Conservation (phyloP, 2,113 vertebrate species). For the Pleuronectes platessa region DNA sequence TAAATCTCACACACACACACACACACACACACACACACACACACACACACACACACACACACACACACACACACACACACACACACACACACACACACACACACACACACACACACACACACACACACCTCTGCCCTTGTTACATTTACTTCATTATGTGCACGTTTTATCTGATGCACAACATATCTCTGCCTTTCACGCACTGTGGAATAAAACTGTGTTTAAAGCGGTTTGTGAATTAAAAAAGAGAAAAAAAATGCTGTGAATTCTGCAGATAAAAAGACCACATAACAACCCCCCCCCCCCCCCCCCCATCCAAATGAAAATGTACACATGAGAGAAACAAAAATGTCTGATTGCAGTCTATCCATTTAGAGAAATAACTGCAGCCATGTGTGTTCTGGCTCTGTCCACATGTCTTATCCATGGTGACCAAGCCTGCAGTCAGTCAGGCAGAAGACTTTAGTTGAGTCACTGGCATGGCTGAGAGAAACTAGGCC, state of each 20-base stretch:
- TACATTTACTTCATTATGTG: too few species aligned
- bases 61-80: too few species aligned
- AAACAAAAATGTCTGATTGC: constrained; percentile 16
- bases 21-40: too few species aligned
- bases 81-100: too few species aligned
- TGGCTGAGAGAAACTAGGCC: constrained; percentile 74
- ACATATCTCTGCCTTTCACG: neutral
- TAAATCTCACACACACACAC: too few species aligned
- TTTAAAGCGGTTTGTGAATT: neutral
- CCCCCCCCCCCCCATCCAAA: neutral
- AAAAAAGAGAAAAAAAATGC: too few species aligned
- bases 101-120: too few species aligned
- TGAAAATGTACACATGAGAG: constrained; percentile 1
- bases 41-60: too few species aligned
- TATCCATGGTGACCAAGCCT: constrained; percentile 56
- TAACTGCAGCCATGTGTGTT: constrained; percentile 41
- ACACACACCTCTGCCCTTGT: neutral
- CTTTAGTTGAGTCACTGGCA: constrained; percentile 74
- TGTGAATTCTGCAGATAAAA: neutral
- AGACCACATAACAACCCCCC: too few species aligned
- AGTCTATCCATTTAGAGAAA: constrained; percentile 43
- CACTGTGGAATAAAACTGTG: neutral
- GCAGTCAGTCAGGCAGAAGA: constrained; percentile 75
- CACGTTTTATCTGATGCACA: neutral
- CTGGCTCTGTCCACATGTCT: constrained; percentile 53